Evolutionary conservation across 2,113 vertebrate species (phyloP).

Genomic region (Glaucomys volans): DNA sequence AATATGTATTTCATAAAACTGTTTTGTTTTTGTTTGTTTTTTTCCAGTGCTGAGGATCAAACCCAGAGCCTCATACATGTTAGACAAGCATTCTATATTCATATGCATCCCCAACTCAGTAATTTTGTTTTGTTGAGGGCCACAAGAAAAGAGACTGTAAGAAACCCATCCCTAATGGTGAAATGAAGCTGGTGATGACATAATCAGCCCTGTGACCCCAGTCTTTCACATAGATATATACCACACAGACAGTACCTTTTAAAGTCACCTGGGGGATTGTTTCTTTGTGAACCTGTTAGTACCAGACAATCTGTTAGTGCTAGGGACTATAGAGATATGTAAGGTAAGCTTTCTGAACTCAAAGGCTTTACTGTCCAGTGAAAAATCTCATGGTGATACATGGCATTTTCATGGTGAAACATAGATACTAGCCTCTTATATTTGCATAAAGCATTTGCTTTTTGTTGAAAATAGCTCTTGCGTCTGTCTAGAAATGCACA

Average conservation of each 20-base stretch:
- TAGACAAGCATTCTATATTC: background rate
- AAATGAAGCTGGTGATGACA: background rate
- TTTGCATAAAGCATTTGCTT: slow-evolving; percentile 56
- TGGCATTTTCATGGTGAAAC: background rate
- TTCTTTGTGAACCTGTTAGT: background rate
- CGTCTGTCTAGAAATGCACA: slow-evolving; percentile 43
- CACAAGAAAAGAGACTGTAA: slow-evolving; percentile 12
- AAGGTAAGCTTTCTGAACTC: slow-evolving; percentile 19
- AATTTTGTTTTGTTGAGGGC: background rate
- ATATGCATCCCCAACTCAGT: background rate
- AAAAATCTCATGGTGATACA: background rate
- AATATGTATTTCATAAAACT: background rate
- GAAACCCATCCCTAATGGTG: slow-evolving; percentile 1
- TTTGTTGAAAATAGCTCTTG: slow-evolving; percentile 64
- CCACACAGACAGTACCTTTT: background rate
- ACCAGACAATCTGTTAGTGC: background rate
- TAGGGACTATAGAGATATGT: background rate
- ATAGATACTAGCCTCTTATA: background rate
- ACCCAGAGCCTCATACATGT: too few species aligned
- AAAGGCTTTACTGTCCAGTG: background rate
- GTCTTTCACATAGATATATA: background rate
- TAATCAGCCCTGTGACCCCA: background rate
- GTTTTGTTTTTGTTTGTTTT: background rate
- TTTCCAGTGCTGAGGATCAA: background rate
- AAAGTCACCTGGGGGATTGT: background rate